Conservation (phyloP, 92 coral and sea anemone genomes). For the Scolanthus callimorphus region DNA sequence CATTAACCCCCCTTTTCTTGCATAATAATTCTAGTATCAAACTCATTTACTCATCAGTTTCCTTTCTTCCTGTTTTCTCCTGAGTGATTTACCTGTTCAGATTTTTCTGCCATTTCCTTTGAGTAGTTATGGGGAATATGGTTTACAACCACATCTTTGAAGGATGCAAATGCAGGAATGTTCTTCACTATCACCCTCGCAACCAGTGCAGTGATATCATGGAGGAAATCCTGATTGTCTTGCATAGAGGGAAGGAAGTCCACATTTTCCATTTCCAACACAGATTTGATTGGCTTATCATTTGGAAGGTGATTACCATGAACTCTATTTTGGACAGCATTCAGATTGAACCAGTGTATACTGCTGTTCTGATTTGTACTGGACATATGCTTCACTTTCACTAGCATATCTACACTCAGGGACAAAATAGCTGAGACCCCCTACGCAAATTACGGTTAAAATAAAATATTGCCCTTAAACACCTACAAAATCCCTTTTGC, state of each 20-base stretch:
- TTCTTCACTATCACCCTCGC: constrained; percentile 41
- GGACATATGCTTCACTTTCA: constrained; percentile 51
- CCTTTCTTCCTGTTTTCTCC: too few species aligned
- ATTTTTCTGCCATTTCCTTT: constrained; percentile 21
- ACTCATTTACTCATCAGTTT: too few species aligned
- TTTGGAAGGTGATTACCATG: constrained; percentile 16
- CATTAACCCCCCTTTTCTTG: too few species aligned
- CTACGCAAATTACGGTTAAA: too few species aligned
- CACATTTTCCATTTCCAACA: constrained; percentile 35
- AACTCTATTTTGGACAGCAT: constrained; percentile 49
- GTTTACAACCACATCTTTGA: constrained; percentile 37
- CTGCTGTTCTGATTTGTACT: constrained; percentile 51
- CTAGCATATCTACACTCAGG: constrained; percentile 41
- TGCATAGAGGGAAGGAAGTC: constrained; percentile 46
- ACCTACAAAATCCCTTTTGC: too few species aligned
- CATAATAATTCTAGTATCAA: too few species aligned
- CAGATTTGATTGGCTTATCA: constrained; percentile 22
- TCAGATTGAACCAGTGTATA: constrained; percentile 71
- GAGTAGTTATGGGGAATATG: constrained; percentile 63
- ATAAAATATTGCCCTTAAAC: too few species aligned
- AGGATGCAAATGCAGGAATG: constrained; percentile 39
- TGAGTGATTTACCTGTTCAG: neutral
- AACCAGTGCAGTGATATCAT: constrained; percentile 46
- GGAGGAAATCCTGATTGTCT: constrained; percentile 59
- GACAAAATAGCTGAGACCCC: too few species aligned